phyloP scores from a whole-genome alignment of 2,888 invertebrate genomes.

The Lithophane socia region DNA sequence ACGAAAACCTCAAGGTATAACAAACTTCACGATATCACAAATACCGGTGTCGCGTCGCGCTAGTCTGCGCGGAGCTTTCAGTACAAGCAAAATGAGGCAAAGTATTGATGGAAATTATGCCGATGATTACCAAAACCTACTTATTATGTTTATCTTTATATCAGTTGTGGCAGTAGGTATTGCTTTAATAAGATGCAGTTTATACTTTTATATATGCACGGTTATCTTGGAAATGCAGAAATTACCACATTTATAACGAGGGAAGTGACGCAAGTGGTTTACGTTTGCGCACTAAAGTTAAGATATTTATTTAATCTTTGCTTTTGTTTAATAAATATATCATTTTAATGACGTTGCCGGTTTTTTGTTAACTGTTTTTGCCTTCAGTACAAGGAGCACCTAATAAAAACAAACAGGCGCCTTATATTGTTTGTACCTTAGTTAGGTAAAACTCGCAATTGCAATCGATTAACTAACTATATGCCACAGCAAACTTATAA shows the following conservation, averaged over 20 bases:
- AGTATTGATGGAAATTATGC: background rate
- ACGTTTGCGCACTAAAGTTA: constrained; percentile 1
- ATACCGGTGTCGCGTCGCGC: too few species aligned
- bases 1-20: too few species aligned
- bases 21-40: too few species aligned
- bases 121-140: background rate
- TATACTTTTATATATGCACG: background rate
- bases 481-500: too few species aligned
- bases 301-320: background rate
- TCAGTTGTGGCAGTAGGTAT: background rate
- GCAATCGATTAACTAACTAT: background rate
- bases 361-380: background rate
- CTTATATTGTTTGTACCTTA: background rate
- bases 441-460: background rate
- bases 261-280: constrained; percentile 33
- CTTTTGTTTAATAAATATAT: background rate
- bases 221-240: constrained; percentile 16
- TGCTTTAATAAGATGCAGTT: background rate
- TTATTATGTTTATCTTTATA: background rate
- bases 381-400: background rate
- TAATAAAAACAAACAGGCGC: background rate
- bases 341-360: background rate
- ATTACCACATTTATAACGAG: constrained; percentile 35
- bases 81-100: background rate
- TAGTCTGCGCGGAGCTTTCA: too few species aligned